Evolutionary conservation across 2,797 vertebrate species (phyloP).

Genomic region (Apodemus agrarius): DNA sequence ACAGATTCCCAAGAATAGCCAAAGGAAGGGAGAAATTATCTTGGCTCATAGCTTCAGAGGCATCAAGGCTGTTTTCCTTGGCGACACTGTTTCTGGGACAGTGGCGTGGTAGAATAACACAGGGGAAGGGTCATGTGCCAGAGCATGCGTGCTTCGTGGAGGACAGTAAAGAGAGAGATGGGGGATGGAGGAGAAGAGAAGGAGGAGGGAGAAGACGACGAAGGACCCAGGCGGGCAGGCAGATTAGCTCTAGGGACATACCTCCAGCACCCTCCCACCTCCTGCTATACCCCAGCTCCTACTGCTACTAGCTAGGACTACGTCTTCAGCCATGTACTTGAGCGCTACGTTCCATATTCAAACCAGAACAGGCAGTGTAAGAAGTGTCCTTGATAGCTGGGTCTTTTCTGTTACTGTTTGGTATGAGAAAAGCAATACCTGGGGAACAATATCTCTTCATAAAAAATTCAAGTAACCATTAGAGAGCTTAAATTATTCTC

Average conservation of each 20-base stretch:
- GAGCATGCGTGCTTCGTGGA: background rate
- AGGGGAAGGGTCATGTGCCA: background rate
- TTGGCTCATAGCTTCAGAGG: background rate
- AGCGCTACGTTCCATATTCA: background rate
- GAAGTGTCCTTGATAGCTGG: conserved; percentile 3
- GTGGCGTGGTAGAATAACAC: background rate
- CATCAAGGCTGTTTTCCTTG: background rate
- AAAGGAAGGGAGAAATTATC: background rate
- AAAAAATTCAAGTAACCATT: background rate
- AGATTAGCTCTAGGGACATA: background rate
- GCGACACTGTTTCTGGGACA: background rate
- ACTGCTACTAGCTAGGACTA: background rate
- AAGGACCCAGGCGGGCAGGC: background rate
- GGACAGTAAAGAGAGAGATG: background rate
- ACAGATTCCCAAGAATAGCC: background rate
- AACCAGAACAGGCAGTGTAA: background rate
- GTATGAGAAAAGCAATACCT: conserved; percentile 3
- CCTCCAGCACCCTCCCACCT: background rate
- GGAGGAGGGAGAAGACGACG: too few relatives aligned
- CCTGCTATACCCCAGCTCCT: background rate
- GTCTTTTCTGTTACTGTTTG: background rate
- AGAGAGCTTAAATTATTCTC: conserved; percentile 12
- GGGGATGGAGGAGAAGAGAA: too few relatives aligned
- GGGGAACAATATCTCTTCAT: background rate
- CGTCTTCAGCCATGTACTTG: background rate